phyloP scores from a whole-genome alignment of 2,888 invertebrate genomes.

The Dynastes maya region DNA sequence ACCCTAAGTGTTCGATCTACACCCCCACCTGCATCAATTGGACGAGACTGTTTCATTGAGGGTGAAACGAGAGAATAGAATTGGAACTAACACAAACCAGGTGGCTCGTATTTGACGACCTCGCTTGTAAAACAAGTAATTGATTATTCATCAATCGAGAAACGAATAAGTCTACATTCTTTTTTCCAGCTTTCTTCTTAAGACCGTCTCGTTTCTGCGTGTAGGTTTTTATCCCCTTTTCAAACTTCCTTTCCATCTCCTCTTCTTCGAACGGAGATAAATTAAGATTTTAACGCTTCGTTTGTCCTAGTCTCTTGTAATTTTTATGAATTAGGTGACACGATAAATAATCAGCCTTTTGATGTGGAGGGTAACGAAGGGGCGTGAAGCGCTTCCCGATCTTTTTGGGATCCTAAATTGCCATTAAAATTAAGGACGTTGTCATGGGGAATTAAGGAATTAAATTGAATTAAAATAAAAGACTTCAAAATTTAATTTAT shows the following conservation, averaged over 20 bases:
- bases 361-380: not conserved
- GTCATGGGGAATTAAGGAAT: slow-evolving; percentile 49
- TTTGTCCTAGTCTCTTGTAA: slow-evolving; percentile 64
- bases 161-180: slow-evolving; percentile 66
- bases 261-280: slow-evolving; percentile 62
- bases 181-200: slow-evolving; percentile 52
- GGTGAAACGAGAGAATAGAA: slow-evolving; percentile 65
- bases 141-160: slow-evolving; percentile 71
- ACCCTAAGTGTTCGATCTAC: slow-evolving; percentile 55
- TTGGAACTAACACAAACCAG: slow-evolving; percentile 68
- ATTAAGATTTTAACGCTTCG: slow-evolving; percentile 70
- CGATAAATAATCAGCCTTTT: slow-evolving; percentile 56
- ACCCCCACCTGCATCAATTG: slow-evolving; percentile 61
- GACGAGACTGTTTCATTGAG: slow-evolving; percentile 64
- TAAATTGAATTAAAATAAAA: slow-evolving; percentile 44
- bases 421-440: slow-evolving; percentile 46
- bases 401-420: slow-evolving; percentile 3
- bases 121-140: slow-evolving; percentile 70
- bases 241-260: slow-evolving; percentile 55
- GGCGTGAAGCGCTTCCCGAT: too few species aligned
- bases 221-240: not conserved
- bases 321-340: slow-evolving; percentile 63
- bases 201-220: not conserved
- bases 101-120: slow-evolving; percentile 68
- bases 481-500: too few species aligned